Base-by-base conservation (phyloP, 2,888 invertebrate species). In the Torymus tubicola region DNA sequence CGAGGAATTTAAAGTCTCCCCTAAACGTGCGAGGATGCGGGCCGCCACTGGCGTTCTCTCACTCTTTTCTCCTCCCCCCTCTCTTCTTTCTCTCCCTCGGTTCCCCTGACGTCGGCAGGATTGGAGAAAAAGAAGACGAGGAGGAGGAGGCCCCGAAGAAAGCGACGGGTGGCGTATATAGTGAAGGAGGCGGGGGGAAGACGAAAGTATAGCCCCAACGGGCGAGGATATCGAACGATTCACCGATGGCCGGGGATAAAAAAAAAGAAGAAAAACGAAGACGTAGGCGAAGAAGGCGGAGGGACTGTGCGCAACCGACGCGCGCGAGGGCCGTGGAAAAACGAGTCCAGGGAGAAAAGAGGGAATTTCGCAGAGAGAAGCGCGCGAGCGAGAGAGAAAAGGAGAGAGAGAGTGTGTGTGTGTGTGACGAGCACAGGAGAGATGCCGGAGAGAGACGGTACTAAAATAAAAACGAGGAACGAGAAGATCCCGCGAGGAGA, bases 401-500 rank as follows among this genome's bases (percentile, higher is more conserved):
- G 79, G 81, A 80, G 57, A 73, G 72, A 78, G 81, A 42, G 42
- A 8, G 42, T 0, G 31, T 31, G 31, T 31, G 31, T 31, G 31
- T 31, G 31, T 31, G 42, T 42, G 42, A 42, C 42, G 42, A 42
- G 42, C 42, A 42, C 42, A 21, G 80, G 82, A 80, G 83, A 85
- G 85, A 84, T 82, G 82, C 80, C 74, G 81, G 84, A 82, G 76
- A 82, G 76, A 78, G 73, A 68, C 64, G 83, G 87, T 83, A 87
- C 85, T 89, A 88, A 89, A 89, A 88, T 83, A 85, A 86, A 84
- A 86, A 87, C 86, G 84, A 78, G 85, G 80, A 81, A 85, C 83
- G 84, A 86, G 86, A 82, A 88, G 87, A 88, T 88, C 85, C 86
- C 85, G 86, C 86, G 86, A 84, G 85, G 82, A 86, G 87, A 88